Base-by-base conservation (phyloP, 1,140 invertebrate species). In the Meloidogyne chitwoodi region DNA sequence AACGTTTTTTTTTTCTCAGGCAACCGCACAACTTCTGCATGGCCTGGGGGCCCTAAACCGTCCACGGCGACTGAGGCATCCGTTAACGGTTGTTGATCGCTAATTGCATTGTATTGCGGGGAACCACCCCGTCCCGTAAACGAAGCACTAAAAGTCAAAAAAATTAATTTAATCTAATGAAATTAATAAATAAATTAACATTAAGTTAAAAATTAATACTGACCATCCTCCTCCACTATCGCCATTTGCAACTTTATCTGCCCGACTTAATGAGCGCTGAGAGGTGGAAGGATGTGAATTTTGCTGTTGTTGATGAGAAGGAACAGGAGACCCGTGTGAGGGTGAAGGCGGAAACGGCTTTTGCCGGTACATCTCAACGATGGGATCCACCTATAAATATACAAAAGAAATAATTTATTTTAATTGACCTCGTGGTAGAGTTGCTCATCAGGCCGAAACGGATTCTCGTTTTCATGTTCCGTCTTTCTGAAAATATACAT, bases 391-490 rank as follows among this genome's bases (percentile, higher is more conserved):
- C 70, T 73, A 31, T 56, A 34, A 8, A 62, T 41, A 71, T n/a
- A n/a, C 62, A 14, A 14, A 14, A 12, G 2, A 22, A 11, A 38
- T 0, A 68, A 34, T 16, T 68, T 0, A 16, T 24, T 5, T n/a
- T 56, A 8, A n/a, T 56, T 24, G 6, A 73, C 70, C 70, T 83
- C 83, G 68, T 83, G 83, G 38, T 83, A 84, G 19, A 83, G 79
- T 16, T 48, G 22, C 24, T 83, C 83, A 16, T 84, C 63, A 24
- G 82, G 82, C 38, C 82, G 80, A 66, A 83, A 83, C 38, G 82
- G 82, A 62, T 83, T 83, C 16, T 83, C 82, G 31, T 82, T 79
- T 64, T 83, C 83, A 27, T 74, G 34, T 26, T 84, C 81, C 67
- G 74, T 77, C 72, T 70, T 82, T 48, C 81, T 83, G 56, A 29